Evolutionary conservation across 2,888 invertebrate species (phyloP).

Genomic region (Drosophila mimica): DNA sequence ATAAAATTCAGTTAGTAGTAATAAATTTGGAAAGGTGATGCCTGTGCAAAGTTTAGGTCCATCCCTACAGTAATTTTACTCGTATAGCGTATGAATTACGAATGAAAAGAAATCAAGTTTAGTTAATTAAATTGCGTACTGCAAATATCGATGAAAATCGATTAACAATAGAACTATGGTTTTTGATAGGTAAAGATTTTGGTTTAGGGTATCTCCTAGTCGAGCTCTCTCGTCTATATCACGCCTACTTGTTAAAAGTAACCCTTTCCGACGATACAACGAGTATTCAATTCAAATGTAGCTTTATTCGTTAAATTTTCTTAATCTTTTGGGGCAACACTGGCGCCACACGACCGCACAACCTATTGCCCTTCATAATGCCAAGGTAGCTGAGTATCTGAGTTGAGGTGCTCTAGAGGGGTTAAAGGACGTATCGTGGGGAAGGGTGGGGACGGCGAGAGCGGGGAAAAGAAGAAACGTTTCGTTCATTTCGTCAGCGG

Average conservation of each 20-base stretch:
- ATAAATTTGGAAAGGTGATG: neutral
- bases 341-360: slow-evolving; percentile 49
- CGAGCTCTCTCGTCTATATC: neutral
- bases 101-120: neutral
- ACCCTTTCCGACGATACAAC: neutral
- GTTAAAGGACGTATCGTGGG: neutral
- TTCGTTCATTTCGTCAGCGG: slow-evolving; percentile 45
- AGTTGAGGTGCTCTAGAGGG: slow-evolving; percentile 14
- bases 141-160: neutral
- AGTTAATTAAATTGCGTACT: neutral
- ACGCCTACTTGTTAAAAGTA: neutral
- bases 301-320: neutral
- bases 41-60: neutral
- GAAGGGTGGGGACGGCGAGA: neutral
- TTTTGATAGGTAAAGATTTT: neutral
- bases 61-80: neutral
- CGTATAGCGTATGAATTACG: neutral
- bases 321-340: slow-evolving; percentile 2
- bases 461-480: slow-evolving; percentile 10
- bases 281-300: neutral
- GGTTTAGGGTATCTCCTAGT: neutral
- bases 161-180: no score
- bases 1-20: neutral
- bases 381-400: slow-evolving; percentile 43
- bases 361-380: slow-evolving; percentile 78